Evolutionary conservation across 2,797 vertebrate species (phyloP), one percentile per base, ranked within the genome.

Genomic region (Molothrus aeneus): DNA sequence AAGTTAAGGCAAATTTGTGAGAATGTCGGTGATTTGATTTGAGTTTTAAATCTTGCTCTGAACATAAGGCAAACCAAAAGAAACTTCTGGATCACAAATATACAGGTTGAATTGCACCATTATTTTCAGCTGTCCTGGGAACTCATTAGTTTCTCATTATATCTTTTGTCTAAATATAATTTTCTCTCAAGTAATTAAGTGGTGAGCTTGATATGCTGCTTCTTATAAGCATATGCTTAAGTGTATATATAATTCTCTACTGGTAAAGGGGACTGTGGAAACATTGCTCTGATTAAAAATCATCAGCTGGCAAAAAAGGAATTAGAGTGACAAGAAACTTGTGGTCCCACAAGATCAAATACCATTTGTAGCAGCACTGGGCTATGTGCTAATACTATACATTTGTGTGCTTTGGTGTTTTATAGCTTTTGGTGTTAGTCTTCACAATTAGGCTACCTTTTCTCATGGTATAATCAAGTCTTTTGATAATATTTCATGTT

Each of bases 81-180:
- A 22, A 51, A 47, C 11, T 83, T 56, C 29, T 61, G 68, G 31
- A 91, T 84, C 42, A 71, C 5, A 6, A 77, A 66, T 53, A 42
- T 53, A 38, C 26, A 78, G 64, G 53, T 56, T 94, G 38, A 38
- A 59, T 32, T 92, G 54, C 80, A 93, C 51, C 32, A 42, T 80
- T 70, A 80, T 78, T 92, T 95, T 88, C 70, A 56, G 43, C 65
- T 94, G 29, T 75, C 86, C 48, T 82, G 86, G 90, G 90, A 97
- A 47, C 71, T 90, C 63, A 54, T 95, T 95, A 94, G 53, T 81
- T 93, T 92, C 75, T 82, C 50, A 59, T 92, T 95, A 54, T 86
- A 56, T 65, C 79, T 92, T 91, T 94, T 90, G 68, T 92, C 75
- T 86, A 86, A 95, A 90, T 40, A 66, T 93, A 80, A 80, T 93